Conservation (phyloP, 2,113 vertebrate species). For the cat (Felis catus) region F.catus_Fca126_mat1.0 CM031424.1:25761001-25761500, state of each 20-base stretch:
- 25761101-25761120: not conserved
- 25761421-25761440: not conserved
- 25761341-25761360: not conserved
- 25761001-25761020: not conserved
- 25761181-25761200: not conserved
- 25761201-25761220: not conserved
- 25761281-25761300: not conserved
- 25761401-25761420: not conserved
- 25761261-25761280: not conserved
- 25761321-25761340: not conserved
- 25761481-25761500: constrained; percentile 15
- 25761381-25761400: not conserved
- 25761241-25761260: not conserved
- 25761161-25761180: not conserved
- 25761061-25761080: not conserved
- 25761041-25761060: not conserved
- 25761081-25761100: not conserved
- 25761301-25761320: not conserved
- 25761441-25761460: not conserved
- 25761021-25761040: not conserved
- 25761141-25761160: not conserved
- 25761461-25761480: constrained; percentile 54
- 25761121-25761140: not conserved
- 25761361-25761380: not conserved
- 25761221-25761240: not conserved